Conservation (phyloP, 2,113 vertebrate species). For the Neotragus pygmaeus region DNA sequence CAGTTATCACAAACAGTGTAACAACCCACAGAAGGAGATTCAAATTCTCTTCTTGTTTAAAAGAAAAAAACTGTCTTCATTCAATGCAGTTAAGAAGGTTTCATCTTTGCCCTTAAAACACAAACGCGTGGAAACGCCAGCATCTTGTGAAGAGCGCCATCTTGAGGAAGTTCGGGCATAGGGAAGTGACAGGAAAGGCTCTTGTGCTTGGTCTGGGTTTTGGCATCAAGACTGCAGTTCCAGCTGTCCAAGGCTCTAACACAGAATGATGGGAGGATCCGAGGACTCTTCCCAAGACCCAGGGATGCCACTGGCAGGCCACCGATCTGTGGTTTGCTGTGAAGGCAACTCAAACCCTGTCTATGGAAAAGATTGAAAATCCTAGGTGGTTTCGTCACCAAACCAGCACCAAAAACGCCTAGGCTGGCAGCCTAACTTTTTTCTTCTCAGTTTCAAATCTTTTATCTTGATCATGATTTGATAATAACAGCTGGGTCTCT, state of each 20-base stretch:
- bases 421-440: background rate
- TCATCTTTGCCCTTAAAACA: background rate
- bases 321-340: background rate
- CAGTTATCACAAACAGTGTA: background rate
- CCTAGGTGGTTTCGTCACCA: background rate
- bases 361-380: accelerated
- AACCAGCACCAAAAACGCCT: background rate
- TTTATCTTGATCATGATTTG: background rate
- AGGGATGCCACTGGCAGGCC: background rate
- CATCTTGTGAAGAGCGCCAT: background rate
- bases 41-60: background rate
- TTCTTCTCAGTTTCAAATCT: background rate
- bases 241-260: accelerated
- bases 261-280: accelerated
- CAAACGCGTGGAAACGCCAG: accelerated
- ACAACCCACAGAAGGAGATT: background rate
- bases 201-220: background rate
- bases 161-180: background rate
- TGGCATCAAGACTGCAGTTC: background rate
- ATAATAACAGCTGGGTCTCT: background rate
- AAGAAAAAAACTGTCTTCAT: background rate
- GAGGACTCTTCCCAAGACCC: background rate
- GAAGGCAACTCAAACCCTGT: accelerated
- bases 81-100: background rate
- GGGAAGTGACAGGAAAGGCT: background rate